phyloP scores from a whole-genome alignment of 2,113 vertebrate species.

The Anolis sagrei region DNA sequence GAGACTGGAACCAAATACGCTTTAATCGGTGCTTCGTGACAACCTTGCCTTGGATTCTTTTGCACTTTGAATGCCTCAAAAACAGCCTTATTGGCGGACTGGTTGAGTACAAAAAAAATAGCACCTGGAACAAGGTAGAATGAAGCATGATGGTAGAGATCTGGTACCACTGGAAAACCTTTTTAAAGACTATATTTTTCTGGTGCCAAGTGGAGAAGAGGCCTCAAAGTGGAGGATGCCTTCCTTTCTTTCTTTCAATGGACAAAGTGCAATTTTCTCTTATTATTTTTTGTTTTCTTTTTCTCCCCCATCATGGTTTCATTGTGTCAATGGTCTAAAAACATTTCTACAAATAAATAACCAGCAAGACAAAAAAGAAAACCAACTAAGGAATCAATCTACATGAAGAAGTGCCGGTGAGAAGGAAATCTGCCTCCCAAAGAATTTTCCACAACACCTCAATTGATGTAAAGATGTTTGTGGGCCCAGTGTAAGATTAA shows the following conservation, averaged over 20 bases:
- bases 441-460: constrained; percentile 57
- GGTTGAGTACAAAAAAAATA: constrained; percentile 43
- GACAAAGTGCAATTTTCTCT: constrained; percentile 71
- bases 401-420: constrained; percentile 59
- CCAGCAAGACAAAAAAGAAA: constrained; percentile 63
- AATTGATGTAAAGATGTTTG: constrained; percentile 27
- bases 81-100: constrained; percentile 52
- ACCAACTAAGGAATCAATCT: background rate
- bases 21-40: constrained; percentile 69
- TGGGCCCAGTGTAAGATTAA: constrained; percentile 29
- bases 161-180: constrained; percentile 62
- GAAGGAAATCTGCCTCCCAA: constrained; percentile 62
- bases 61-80: constrained; percentile 79
- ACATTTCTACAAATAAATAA: constrained; percentile 77
- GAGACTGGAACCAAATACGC: constrained; percentile 77
- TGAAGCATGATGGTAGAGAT: constrained; percentile 47
- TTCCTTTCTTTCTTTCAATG: constrained; percentile 55
- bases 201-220: constrained; percentile 41
- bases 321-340: constrained; percentile 70
- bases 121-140: constrained; percentile 59
- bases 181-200: constrained; percentile 42
- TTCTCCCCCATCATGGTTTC: constrained; percentile 46
- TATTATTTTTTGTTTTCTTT: background rate
- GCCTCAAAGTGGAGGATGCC: constrained; percentile 53
- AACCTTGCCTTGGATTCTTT: constrained; percentile 66